These are phyloP conservation scores for Schizaphis graminum DNA, from an alignment of 2,888 invertebrate species.

Conservation along the genomic window DNA sequence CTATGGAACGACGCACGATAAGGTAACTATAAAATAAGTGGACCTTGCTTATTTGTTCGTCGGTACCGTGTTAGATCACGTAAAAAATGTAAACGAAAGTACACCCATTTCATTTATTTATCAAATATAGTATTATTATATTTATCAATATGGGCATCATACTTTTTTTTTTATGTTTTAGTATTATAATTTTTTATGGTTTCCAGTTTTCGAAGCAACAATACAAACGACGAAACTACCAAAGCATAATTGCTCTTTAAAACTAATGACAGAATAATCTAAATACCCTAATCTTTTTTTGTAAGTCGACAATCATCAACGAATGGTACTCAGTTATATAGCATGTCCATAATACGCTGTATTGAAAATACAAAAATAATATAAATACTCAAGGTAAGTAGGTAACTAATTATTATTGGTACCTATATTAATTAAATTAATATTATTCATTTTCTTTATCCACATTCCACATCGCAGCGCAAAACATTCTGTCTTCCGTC, in stretches of 20 bases:
- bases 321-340: neutral
- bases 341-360: neutral
- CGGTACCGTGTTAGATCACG: neutral
- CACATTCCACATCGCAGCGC: neutral
- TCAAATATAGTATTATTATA: neutral
- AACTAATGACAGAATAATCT: neutral
- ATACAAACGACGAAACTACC: neutral
- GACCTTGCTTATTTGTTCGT: neutral
- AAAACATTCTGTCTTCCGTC: neutral
- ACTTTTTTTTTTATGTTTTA: neutral
- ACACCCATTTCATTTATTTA: neutral
- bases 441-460: neutral
- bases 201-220: neutral
- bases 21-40: neutral
- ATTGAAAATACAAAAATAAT: neutral
- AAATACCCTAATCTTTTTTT: neutral
- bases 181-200: neutral
- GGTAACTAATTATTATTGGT: neutral
- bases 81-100: neutral
- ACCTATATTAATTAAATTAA: conserved; percentile 21
- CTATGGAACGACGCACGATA: neutral
- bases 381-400: neutral
- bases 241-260: neutral
- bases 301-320: neutral
- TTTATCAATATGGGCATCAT: neutral